Evolutionary conservation across 2,113 vertebrate genomes (phyloP).

Genomic region (Pluvianellus socialis): DNA sequence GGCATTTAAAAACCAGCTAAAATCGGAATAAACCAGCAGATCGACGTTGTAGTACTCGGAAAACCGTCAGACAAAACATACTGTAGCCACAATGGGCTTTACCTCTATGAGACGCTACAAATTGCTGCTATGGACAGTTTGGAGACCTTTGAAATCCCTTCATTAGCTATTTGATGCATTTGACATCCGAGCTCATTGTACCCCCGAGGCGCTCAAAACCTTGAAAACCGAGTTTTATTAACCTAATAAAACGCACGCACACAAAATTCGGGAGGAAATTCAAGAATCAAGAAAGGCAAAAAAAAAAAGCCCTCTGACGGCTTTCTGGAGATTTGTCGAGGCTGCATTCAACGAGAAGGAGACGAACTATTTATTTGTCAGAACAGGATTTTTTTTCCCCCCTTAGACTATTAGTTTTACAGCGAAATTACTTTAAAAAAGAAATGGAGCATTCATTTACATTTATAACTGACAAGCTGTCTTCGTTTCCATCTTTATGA

Average conservation of each 20-base stretch:
- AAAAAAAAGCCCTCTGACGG: neutral
- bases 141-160: slow-evolving; percentile 45
- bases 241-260: slow-evolving; percentile 59
- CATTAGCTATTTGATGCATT: slow-evolving; percentile 55
- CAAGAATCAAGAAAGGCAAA: neutral
- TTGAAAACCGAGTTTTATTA: slow-evolving; percentile 71
- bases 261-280: neutral
- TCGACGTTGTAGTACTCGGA: neutral
- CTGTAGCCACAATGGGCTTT: neutral
- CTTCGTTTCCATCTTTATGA: neutral
- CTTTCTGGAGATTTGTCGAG: neutral
- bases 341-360: neutral
- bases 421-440: neutral
- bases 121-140: slow-evolving; percentile 6
- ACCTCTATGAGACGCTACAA: slow-evolving; percentile 16
- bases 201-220: slow-evolving; percentile 51
- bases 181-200: slow-evolving; percentile 38
- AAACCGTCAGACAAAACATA: slow-evolving; percentile 32
- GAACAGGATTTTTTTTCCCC: neutral
- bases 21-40: neutral
- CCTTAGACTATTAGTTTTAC: neutral
- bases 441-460: neutral
- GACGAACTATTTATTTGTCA: neutral
- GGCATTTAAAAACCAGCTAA: neutral
- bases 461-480: neutral